Evolutionary conservation across 2,797 vertebrate species (phyloP).

Genomic region (Geotrypetes seraphini): DNA sequence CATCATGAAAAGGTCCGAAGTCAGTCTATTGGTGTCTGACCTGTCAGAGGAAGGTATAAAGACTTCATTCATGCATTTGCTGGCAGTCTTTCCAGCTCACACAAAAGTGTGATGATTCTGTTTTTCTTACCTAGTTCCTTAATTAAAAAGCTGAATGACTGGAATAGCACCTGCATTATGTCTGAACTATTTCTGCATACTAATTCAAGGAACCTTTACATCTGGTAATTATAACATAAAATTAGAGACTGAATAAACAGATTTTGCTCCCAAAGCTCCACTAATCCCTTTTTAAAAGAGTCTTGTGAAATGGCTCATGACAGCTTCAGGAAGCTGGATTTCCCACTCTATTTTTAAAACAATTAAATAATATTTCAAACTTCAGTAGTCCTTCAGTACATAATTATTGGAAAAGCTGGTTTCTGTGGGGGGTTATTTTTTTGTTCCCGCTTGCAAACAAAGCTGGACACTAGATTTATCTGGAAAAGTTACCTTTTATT

Average conservation of each 20-base stretch:
- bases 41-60: conserved; percentile 63
- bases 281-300: conserved; percentile 97
- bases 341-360: conserved; percentile 83
- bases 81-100: conserved; percentile 56
- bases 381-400: conserved; percentile 53
- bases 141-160: conserved; percentile 75
- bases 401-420: no score
- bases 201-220: conserved; percentile 77
- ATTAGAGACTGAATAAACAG: conserved; percentile 74
- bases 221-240: conserved; percentile 93
- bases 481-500: no score
- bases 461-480: no score
- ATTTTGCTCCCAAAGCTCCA: conserved; percentile 75
- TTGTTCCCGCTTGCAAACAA: no score
- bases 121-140: conserved; percentile 67
- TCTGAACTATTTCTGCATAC: conserved; percentile 62
- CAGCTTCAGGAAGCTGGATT: conserved; percentile 98
- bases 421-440: no score
- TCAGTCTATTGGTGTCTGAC: conserved; percentile 59
- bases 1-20: conserved; percentile 61
- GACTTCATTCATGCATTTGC: conserved; percentile 59
- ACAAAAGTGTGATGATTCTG: conserved; percentile 68
- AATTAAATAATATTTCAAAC: conserved; percentile 97
- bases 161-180: conserved; percentile 79
- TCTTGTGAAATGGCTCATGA: conserved; percentile 95